Conservation (phyloP, 2,113 vertebrate species). For the Syngnathus scovelli region DNA sequence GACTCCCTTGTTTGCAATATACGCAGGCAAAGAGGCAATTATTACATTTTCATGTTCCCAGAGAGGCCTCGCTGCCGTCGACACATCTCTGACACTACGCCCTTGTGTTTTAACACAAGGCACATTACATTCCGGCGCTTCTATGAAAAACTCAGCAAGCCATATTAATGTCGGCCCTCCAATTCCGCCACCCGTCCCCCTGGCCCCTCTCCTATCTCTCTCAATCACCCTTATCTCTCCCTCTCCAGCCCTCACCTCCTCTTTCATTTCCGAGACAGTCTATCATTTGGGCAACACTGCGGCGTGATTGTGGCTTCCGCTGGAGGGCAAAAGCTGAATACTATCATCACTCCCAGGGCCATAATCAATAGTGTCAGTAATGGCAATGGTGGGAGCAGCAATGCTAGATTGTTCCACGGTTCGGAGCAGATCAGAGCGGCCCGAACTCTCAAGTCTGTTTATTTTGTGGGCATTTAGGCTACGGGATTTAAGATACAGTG, state of each 20-base stretch:
- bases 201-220: constrained; percentile 38
- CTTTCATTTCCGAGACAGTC: constrained; percentile 69
- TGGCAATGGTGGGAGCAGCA: constrained; percentile 49
- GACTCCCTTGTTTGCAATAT: constrained; percentile 81
- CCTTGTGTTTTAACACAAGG: constrained; percentile 73
- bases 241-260: constrained; percentile 67
- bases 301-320: constrained; percentile 73
- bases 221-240: constrained; percentile 60
- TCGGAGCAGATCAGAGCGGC: constrained; percentile 58
- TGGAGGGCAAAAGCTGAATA: constrained; percentile 69
- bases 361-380: constrained; percentile 75
- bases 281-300: constrained; percentile 70
- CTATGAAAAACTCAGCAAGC: constrained; percentile 71
- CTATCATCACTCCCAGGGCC: constrained; percentile 77
- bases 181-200: not conserved
- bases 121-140: constrained; percentile 75
- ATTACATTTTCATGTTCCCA: constrained; percentile 74
- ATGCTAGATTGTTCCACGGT: constrained; percentile 46
- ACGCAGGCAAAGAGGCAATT: constrained; percentile 76
- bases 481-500: constrained; percentile 13
- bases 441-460: constrained; percentile 43
- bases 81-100: constrained; percentile 72
- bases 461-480: constrained; percentile 44
- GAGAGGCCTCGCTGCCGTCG: constrained; percentile 72
- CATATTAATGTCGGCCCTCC: constrained; percentile 70